Conservation (phyloP, 1,140 invertebrate genomes). For the Berghia stephanieae region DNA sequence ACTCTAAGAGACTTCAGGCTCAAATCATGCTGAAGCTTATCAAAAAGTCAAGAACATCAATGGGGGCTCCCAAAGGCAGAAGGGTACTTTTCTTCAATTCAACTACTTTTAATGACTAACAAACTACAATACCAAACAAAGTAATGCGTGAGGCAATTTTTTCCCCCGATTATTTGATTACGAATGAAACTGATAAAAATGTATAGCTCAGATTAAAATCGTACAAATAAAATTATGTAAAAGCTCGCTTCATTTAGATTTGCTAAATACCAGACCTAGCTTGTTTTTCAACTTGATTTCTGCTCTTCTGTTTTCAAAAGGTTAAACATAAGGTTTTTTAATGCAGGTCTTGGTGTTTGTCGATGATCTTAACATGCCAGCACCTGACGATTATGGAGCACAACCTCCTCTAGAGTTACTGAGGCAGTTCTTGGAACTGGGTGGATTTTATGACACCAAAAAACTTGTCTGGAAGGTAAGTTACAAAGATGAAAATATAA, state of each 20-base stretch:
- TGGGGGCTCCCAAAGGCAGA: slow-evolving; percentile 63
- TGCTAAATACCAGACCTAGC: background rate
- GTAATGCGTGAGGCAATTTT: no score
- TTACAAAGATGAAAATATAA: no score
- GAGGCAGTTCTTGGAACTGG: slow-evolving; percentile 83
- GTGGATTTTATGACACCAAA: slow-evolving; percentile 83
- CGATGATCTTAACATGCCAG: slow-evolving; percentile 70
- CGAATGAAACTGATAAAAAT: no score
- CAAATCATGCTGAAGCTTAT: slow-evolving; percentile 66
- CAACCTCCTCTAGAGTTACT: slow-evolving; percentile 67
- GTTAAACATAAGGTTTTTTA: background rate
- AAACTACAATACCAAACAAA: no score
- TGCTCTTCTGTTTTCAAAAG: background rate
- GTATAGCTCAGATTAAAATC: no score
- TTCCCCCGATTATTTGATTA: no score
- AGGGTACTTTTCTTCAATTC: no score
- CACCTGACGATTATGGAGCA: slow-evolving; percentile 64
- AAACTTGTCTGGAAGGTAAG: slow-evolving; percentile 82
- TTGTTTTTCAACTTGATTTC: background rate
- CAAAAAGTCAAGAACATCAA: slow-evolving; percentile 60
- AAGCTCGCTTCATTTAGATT: no score
- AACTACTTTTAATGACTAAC: no score
- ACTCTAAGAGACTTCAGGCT: slow-evolving; percentile 54
- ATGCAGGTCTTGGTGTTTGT: slow-evolving; percentile 64
- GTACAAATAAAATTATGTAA: no score